A percentile compares a stretch with the other conserved stretches of the same genome.
These are phyloP conservation scores for Acanthis flammea DNA, from an alignment of 2,797 vertebrate genomes.

Conservation along the genomic window DNA sequence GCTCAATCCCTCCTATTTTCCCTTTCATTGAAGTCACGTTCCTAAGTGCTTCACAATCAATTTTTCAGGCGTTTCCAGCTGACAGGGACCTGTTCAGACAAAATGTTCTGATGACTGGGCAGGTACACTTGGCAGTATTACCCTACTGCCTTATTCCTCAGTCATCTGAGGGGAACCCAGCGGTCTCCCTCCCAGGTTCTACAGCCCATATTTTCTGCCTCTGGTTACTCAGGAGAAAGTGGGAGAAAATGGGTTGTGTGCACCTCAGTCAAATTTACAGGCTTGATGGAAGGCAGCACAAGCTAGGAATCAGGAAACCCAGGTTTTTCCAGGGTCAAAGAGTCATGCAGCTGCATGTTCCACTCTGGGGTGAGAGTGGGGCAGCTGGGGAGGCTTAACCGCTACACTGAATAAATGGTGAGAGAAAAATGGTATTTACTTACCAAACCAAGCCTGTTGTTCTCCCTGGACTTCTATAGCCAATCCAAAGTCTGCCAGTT, in stretches of 20 bases:
- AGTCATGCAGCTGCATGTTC: not conserved
- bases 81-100: not conserved
- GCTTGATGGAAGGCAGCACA: not conserved
- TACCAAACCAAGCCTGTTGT: constrained; percentile 98
- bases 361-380: not conserved
- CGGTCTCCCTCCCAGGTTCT: not conserved
- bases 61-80: not conserved
- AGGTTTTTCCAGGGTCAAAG: not conserved
- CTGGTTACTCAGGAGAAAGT: not conserved
- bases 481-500: constrained; percentile 95
- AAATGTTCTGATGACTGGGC: not conserved
- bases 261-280: not conserved
- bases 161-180: not conserved
- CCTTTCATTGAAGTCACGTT: not conserved
- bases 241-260: not conserved
- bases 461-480: constrained; percentile 97
- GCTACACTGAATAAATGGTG: not conserved
- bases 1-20: not conserved
- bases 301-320: not conserved
- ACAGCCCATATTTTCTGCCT: not conserved
- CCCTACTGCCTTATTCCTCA: not conserved
- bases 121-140: not conserved
- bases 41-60: not conserved
- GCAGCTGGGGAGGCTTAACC: not conserved
- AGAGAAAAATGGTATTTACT: constrained; percentile 57